Conservation (phyloP, 1,140 invertebrate genomes). For the Rhynchophorus ferrugineus region DNA sequence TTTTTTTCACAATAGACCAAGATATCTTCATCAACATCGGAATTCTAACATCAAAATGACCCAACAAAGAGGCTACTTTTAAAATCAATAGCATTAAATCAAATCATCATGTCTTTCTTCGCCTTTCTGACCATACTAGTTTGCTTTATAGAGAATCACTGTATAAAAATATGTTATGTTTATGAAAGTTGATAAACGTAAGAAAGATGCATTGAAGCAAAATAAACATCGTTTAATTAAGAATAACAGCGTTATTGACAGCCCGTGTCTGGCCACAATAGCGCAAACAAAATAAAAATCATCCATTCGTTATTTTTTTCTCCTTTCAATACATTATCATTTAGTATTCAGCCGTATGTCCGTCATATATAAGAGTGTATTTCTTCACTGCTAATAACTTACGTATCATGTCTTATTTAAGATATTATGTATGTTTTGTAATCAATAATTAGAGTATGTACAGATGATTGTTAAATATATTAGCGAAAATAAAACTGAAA, state of each 20-base stretch:
- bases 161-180: constrained; percentile 1
- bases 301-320: constrained; percentile 21
- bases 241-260: constrained; percentile 10
- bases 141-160: background rate
- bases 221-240: constrained; percentile 14
- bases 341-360: constrained; percentile 9
- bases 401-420: no score
- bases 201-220: constrained; percentile 1
- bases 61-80: background rate
- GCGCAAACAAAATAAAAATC: constrained; percentile 15
- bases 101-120: background rate
- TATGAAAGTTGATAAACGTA: background rate
- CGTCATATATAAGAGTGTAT: background rate
- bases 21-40: no score
- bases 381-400: no score
- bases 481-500: no score
- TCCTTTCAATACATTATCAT: constrained; percentile 27
- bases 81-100: background rate
- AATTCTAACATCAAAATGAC: no score
- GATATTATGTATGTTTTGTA: no score
- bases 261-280: constrained; percentile 9
- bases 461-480: no score
- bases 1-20: no score
- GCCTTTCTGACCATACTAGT: background rate
- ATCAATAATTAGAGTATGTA: background rate